phyloP scores from a whole-genome alignment of 2,888 invertebrate species.

The Tenthredo amoena region DNA sequence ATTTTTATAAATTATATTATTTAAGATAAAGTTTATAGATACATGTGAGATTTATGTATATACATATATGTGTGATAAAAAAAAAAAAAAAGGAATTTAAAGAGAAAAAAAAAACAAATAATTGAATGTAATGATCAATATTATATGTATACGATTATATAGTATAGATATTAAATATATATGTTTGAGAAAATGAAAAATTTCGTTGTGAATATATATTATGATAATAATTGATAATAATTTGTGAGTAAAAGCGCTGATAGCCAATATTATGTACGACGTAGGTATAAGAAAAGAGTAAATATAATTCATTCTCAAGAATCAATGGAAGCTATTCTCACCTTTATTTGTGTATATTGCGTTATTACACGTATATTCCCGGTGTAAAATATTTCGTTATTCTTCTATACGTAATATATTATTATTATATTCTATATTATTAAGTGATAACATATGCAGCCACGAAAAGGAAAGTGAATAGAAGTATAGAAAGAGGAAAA shows the following conservation, averaged over 20 bases:
- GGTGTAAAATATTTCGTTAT: not conserved
- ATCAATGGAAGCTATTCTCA: slow-evolving; percentile 32
- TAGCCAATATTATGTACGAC: slow-evolving; percentile 22
- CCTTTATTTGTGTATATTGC: not conserved
- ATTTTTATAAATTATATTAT: too few relatives aligned
- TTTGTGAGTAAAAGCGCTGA: slow-evolving; percentile 43
- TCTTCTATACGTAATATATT: not conserved
- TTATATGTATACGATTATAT: too few relatives aligned
- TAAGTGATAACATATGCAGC: not conserved
- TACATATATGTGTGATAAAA: too few relatives aligned
- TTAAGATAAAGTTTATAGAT: too few relatives aligned
- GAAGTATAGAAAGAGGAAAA: not conserved
- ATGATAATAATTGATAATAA: slow-evolving; percentile 11
- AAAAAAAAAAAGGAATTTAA: too few relatives aligned
- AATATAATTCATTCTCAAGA: slow-evolving; percentile 2
- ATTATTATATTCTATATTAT: not conserved
- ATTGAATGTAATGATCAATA: too few relatives aligned
- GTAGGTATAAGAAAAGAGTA: not conserved
- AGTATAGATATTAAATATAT: too few relatives aligned
- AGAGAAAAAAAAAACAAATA: too few relatives aligned
- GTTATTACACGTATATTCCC: not conserved
- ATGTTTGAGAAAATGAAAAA: too few relatives aligned
- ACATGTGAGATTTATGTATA: too few relatives aligned
- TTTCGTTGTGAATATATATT: too few relatives aligned
- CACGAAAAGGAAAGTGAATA: not conserved